These are phyloP conservation scores for Myotis myotis DNA, from an alignment of 2,797 vertebrate genomes.

Conservation along the genomic window DNA sequence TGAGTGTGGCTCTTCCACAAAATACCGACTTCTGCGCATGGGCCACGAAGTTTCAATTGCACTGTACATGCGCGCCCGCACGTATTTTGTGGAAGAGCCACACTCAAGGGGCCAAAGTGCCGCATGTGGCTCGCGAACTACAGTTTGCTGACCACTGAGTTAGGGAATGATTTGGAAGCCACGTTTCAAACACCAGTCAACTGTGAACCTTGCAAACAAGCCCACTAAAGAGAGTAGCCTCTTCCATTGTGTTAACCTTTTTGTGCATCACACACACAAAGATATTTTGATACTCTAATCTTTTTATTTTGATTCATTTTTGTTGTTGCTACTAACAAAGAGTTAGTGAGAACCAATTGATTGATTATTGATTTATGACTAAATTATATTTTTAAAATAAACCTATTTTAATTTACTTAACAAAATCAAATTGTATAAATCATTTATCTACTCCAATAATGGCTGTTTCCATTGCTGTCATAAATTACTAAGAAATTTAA, in stretches of 20 bases:
- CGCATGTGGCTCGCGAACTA: too few species aligned
- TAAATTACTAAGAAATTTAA: conserved; percentile 74
- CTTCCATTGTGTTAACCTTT: neutral
- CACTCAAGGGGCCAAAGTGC: too few species aligned
- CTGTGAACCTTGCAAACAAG: neutral
- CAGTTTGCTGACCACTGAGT: neutral
- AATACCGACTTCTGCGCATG: too few species aligned
- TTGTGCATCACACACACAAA: neutral
- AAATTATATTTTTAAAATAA: neutral
- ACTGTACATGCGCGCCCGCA: too few species aligned
- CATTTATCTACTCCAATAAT: conserved; percentile 77
- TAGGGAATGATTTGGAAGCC: neutral
- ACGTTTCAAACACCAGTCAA: neutral
- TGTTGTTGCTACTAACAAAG: neutral
- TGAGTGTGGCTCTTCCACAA: too few species aligned
- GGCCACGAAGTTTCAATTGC: too few species aligned
- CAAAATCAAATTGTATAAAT: conserved; percentile 76
- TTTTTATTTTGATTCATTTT: conserved; percentile 8
- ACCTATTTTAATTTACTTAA: neutral
- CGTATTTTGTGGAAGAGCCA: too few species aligned
- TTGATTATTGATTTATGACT: neutral
- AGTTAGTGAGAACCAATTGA: neutral
- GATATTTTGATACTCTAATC: neutral
- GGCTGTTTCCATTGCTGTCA: conserved; percentile 77
- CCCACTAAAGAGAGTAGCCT: neutral